Percentiles rank a stretch among this genome's conserved stretches.
Conservation (phyloP, 1,140 invertebrate genomes). For the Bombus waltoni region DNA sequence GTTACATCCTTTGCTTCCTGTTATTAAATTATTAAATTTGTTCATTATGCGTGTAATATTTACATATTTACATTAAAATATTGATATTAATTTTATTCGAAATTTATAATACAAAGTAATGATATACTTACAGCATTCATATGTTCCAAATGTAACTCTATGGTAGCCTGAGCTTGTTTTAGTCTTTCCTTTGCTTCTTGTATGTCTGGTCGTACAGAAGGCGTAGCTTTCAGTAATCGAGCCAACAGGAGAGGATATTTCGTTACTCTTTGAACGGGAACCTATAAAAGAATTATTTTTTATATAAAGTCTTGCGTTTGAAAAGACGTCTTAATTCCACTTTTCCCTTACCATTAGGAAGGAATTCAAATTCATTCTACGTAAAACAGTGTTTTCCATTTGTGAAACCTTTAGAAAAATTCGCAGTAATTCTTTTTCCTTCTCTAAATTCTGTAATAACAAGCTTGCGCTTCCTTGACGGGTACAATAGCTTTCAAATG, state of each 20-base stretch:
- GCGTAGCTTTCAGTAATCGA: slow-evolving; percentile 95
- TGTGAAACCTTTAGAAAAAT: slow-evolving; percentile 98
- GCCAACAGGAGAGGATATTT: slow-evolving; percentile 97
- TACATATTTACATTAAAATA: not conserved
- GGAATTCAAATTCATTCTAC: slow-evolving; percentile 97
- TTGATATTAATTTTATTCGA: not conserved
- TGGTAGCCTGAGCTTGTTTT: slow-evolving; percentile 93
- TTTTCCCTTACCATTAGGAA: slow-evolving; percentile 93
- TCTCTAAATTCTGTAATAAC: slow-evolving; percentile 94
- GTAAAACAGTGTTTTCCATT: slow-evolving; percentile 96
- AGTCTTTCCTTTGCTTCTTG: slow-evolving; percentile 90
- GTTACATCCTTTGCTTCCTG: slow-evolving; percentile 94
- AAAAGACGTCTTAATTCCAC: not conserved
- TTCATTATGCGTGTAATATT: not conserved
- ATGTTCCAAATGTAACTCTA: slow-evolving; percentile 95
- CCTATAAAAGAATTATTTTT: slow-evolving; percentile 81
- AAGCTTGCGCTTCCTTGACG: slow-evolving; percentile 95
- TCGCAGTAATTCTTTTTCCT: slow-evolving; percentile 96
- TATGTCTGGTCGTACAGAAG: slow-evolving; percentile 83
- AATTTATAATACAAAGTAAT: slow-evolving; percentile 1
- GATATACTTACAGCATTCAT: slow-evolving; percentile 90
- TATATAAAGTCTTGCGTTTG: not conserved
- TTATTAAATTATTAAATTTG: slow-evolving; percentile 17
- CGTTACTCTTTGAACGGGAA: slow-evolving; percentile 94
- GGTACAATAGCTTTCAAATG: slow-evolving; percentile 97